phyloP scores from a whole-genome alignment of 2,113 vertebrate genomes.

The Elephas maximus region DNA sequence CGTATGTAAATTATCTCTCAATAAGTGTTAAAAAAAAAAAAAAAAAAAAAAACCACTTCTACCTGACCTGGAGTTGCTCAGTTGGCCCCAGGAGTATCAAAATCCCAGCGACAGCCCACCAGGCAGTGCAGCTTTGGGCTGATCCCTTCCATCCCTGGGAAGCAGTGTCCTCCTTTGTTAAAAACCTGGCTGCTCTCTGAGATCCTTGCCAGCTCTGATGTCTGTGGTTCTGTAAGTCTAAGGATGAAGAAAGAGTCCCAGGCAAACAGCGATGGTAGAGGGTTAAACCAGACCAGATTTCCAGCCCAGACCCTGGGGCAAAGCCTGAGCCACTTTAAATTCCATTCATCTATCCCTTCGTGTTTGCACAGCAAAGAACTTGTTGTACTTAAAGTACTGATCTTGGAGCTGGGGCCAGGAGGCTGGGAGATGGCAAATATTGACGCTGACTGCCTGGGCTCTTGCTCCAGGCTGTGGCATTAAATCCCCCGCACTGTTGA shows the following conservation, averaged over 20 bases:
- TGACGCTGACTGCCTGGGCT: constrained; percentile 40
- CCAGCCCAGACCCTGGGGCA: neutral
- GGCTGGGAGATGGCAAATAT: constrained; percentile 66
- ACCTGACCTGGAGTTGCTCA: neutral
- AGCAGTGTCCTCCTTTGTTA: neutral
- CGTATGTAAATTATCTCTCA: neutral
- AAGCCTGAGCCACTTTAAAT: constrained; percentile 66
- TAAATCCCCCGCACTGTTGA: neutral
- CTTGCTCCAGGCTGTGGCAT: neutral
- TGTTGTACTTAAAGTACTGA: constrained; percentile 41
- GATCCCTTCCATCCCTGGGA: neutral
- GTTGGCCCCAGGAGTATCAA: neutral
- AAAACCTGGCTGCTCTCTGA: neutral
- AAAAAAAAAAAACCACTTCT: neutral
- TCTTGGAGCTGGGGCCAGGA: neutral
- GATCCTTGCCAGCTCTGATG: neutral
- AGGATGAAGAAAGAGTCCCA: constrained; percentile 54
- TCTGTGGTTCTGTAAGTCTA: neutral
- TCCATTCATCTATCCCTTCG: neutral
- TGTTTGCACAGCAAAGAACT: constrained; percentile 68
- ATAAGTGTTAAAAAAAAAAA: neutral
- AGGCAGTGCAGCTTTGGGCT: neutral
- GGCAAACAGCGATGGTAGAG: constrained; percentile 52
- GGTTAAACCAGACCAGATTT: constrained; percentile 52
- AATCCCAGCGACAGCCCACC: neutral